Percentiles rank a stretch among this genome's conserved stretches.
Evolutionary conservation across 2,113 vertebrate genomes (phyloP).

Genomic region (Genyomyrus donnyi): DNA sequence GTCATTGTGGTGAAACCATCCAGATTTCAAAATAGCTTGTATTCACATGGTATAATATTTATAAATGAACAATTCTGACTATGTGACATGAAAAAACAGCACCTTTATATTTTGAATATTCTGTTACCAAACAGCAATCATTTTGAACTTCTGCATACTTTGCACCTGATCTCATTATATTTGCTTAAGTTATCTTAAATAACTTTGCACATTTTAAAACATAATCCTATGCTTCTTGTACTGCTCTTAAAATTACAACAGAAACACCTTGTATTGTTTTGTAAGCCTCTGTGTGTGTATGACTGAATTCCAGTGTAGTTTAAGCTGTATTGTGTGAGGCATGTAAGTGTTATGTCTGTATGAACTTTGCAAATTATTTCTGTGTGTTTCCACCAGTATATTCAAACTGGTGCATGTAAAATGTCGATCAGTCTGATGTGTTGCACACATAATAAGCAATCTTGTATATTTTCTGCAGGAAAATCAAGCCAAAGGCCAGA

Average conservation of each 20-base stretch:
- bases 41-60: background rate
- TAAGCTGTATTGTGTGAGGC: background rate
- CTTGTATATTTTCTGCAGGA: constrained; percentile 1
- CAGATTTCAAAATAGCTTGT: background rate
- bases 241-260: background rate
- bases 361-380: background rate
- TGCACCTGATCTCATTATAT: background rate
- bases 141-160: background rate
- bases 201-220: background rate
- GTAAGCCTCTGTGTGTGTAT: background rate
- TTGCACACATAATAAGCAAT: background rate
- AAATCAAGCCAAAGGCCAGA: constrained; percentile 78
- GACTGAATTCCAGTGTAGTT: background rate
- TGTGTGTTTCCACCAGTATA: background rate
- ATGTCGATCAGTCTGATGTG: background rate
- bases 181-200: background rate
- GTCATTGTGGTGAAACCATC: background rate
- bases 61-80: background rate
- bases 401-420: background rate
- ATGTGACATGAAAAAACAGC: background rate
- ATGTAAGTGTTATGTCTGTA: background rate
- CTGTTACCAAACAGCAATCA: background rate
- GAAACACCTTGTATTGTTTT: background rate
- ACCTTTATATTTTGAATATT: background rate
- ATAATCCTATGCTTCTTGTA: background rate